Conservation (phyloP, 53 echinoderm and acorn worm species). For the Zoroaster sp. region DNA sequence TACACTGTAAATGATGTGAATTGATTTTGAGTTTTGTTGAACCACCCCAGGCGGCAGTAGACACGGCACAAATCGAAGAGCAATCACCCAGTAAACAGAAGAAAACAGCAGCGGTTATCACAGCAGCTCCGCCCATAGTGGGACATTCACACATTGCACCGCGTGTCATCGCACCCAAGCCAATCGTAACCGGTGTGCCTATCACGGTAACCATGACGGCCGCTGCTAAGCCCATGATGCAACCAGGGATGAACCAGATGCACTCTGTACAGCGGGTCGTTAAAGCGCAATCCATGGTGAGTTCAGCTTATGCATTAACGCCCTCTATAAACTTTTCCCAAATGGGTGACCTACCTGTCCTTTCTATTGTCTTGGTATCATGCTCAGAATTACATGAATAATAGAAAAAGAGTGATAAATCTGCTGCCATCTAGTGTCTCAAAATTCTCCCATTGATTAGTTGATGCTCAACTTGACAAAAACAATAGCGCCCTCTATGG, state of each 20-base stretch:
- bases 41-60: conserved; percentile 83
- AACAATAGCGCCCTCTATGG: not conserved
- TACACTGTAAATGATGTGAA: too few relatives aligned
- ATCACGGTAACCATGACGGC: conserved; percentile 65
- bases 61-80: conserved; percentile 72
- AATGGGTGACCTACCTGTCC: too few relatives aligned
- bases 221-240: conserved; percentile 71
- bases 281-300: conserved; percentile 73
- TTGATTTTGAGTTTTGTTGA: not conserved
- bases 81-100: conserved; percentile 92
- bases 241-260: conserved; percentile 67
- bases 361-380: too few relatives aligned
- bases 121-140: conserved; percentile 53
- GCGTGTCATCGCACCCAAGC: conserved; percentile 91
- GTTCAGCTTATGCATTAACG: not conserved
- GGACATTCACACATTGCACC: conserved; percentile 74
- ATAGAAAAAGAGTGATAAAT: too few relatives aligned
- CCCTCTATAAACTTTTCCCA: not conserved
- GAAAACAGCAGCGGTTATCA: conserved; percentile 68
- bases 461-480: too few relatives aligned
- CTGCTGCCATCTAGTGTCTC: too few relatives aligned
- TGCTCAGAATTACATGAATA: too few relatives aligned
- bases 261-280: conserved; percentile 64
- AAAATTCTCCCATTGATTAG: too few relatives aligned
- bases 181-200: conserved; percentile 61